A percentile compares a stretch with the other conserved stretches of the same genome.
Conservation (phyloP, 2,797 vertebrate genomes). For the Falco novaeseelandiae region DNA sequence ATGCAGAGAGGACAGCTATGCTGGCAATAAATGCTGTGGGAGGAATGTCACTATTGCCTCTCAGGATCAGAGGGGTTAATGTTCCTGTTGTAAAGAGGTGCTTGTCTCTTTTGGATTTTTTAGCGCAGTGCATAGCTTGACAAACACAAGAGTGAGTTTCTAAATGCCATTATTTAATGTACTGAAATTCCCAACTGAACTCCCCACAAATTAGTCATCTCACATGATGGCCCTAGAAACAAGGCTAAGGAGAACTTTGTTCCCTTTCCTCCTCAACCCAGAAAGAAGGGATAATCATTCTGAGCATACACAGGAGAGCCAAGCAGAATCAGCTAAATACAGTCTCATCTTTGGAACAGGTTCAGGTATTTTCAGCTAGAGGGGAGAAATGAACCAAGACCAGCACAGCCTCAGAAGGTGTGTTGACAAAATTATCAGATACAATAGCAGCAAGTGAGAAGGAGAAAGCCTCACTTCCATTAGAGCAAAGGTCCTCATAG, state of each 20-base stretch:
- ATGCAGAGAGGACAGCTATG: not conserved
- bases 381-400: not conserved
- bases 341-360: not conserved
- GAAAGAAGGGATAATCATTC: not conserved
- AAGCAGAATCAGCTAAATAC: not conserved
- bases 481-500: not conserved
- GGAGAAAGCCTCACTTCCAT: not conserved
- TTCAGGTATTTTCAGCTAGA: not conserved
- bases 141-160: not conserved
- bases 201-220: not conserved
- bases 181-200: not conserved
- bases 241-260: not conserved
- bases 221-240: not conserved
- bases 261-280: not conserved
- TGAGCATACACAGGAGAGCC: not conserved
- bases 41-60: not conserved
- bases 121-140: not conserved
- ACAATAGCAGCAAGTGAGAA: not conserved
- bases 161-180: not conserved
- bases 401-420: not conserved
- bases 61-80: not conserved
- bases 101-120: accelerated
- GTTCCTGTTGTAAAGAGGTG: not conserved
- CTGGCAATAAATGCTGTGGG: not conserved
- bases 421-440: not conserved